These are phyloP conservation scores for Pteropus rufus DNA, from an alignment of 2,797 vertebrate genomes.

Conservation along the genomic window DNA sequence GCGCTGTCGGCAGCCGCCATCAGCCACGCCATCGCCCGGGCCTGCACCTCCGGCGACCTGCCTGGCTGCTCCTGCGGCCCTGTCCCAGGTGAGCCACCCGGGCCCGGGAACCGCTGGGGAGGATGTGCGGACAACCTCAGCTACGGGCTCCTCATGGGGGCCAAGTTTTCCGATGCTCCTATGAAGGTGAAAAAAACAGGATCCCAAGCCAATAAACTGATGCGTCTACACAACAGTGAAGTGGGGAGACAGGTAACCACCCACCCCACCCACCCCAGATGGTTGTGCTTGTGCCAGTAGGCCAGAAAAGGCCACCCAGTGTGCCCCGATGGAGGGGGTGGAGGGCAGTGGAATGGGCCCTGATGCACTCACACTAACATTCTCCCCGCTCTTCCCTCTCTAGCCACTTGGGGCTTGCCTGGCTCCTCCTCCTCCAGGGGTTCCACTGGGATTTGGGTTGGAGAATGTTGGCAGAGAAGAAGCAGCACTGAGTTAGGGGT, in stretches of 20 bases:
- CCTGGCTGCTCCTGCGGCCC: conserved; percentile 95
- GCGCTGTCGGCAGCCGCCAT: conserved; percentile 96
- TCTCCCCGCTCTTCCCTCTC: background rate
- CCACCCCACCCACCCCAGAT: conserved; percentile 69
- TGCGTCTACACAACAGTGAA: conserved; percentile 99
- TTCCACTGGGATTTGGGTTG: background rate
- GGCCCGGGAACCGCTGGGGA: conserved; percentile 98
- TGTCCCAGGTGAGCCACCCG: conserved; percentile 93
- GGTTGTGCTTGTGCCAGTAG: conserved; percentile 78
- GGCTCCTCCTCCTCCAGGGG: conserved; percentile 4
- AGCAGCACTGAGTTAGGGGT: background rate
- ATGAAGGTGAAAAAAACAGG: conserved; percentile 98
- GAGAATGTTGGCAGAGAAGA: background rate
- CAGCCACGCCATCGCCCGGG: conserved; percentile 96
- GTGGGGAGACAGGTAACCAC: conserved; percentile 97
- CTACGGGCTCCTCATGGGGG: conserved; percentile 97
- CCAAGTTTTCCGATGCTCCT: conserved; percentile 98
- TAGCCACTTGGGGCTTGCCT: background rate
- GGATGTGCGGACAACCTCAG: conserved; percentile 99
- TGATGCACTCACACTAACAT: background rate
- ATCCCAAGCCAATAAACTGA: conserved; percentile 97
- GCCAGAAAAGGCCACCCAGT: conserved; percentile 51
- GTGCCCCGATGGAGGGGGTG: background rate
- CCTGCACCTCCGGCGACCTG: conserved; percentile 96
- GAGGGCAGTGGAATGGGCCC: background rate